Evolutionary conservation across 2,888 invertebrate genomes (phyloP), one percentile per base, ranked within the genome.

Genomic region (Cheilosia vernalis): DNA sequence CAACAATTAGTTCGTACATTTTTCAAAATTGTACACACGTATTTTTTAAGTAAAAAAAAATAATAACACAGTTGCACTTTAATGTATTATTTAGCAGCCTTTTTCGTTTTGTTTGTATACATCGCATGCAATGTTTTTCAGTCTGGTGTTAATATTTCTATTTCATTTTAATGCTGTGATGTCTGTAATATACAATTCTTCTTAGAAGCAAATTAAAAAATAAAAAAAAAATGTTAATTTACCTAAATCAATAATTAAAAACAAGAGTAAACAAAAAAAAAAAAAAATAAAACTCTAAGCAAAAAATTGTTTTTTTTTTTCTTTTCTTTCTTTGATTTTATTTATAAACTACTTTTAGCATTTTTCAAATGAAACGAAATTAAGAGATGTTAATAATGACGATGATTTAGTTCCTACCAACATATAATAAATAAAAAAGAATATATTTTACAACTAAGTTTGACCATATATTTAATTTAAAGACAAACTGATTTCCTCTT

Each of bases 321-420:
- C 27, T 78, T 5, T 49, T 30, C n/a, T 56, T 30, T 61, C 9
- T 56, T 44, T 79, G n/a, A 33, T 33, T 15, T 37, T 55, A 42
- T 15, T 53, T 67, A 21, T 55, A 27, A 17, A 69, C 58, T 55
- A 63, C 53, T 79, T 85, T 81, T 80, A 85, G 80, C 80, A 84
- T 60, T 85, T 85, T 84, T 49, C 80, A 79, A 63, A 73, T 69
- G 76, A 84, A 74, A 80, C 80, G 76, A 80, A 84, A 79, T 83
- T 74, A 76, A 74, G 76, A 80, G 81, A 84, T 40, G 80, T 76
- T 76, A 80, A 74, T 64, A 80, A 53, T 80, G 80, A 85, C 69
- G 76, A 80, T 66, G 74, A 85, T 81, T 85, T 80, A 81, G 84
- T 85, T 85, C 84, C 84, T 85, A 85, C 76, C 84, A 85, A 67